Evolutionary conservation across 1,140 invertebrate genomes (phyloP).

Genomic region (Zaprionus ornatus): DNA sequence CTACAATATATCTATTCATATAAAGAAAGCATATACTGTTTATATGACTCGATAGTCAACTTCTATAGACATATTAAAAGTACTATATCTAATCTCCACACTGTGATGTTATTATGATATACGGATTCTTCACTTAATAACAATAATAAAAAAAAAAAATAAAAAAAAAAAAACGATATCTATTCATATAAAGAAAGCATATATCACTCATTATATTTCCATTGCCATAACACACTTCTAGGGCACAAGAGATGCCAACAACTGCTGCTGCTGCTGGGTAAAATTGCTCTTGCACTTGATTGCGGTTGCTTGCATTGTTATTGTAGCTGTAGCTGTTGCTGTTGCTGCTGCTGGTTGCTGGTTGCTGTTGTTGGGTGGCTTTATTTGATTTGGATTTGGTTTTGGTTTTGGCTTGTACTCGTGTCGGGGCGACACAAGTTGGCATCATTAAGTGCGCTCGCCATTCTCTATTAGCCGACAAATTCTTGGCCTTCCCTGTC

Average conservation of each 20-base stretch:
- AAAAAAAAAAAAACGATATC: no score
- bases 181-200: not conserved
- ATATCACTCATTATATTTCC: not conserved
- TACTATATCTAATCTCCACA: no score
- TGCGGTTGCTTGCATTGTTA: not conserved
- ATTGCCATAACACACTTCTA: not conserved
- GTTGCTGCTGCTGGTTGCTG: not conserved
- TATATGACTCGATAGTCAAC: no score
- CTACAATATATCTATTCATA: not conserved
- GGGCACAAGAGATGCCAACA: not conserved
- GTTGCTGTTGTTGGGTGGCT: not conserved
- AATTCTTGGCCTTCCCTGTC: slow-evolving; percentile 82
- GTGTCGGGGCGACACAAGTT: slow-evolving; percentile 68
- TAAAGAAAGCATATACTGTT: not conserved
- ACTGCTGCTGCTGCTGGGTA: not conserved
- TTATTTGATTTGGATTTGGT: slow-evolving; percentile 27
- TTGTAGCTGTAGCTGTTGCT: not conserved
- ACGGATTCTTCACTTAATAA: no score
- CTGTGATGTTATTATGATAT: no score
- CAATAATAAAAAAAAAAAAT: no score
- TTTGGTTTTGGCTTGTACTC: slow-evolving; percentile 42
- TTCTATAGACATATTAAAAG: no score
- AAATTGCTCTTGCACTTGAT: slow-evolving; percentile 19
- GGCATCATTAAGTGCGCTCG: slow-evolving; percentile 80
- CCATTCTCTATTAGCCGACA: slow-evolving; percentile 82